Base-by-base conservation (phyloP, 2,113 vertebrate genomes). In the Pseudolaguvia tuberculata region DNA sequence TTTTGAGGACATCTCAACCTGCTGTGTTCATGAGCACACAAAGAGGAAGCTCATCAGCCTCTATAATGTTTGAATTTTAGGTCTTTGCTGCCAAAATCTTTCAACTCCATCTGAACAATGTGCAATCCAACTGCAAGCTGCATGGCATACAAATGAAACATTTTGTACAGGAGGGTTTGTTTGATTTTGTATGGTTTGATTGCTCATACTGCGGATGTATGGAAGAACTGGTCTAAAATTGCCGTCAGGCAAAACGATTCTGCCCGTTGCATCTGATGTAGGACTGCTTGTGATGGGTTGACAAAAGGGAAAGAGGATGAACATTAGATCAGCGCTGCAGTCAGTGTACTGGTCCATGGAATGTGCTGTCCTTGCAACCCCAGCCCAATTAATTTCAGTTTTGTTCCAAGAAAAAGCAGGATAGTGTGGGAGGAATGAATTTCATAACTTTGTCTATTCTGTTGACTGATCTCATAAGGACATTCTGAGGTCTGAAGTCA, bases 351-450 rank as follows among this genome's bases (percentile, higher is more conserved):
- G 39, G 47, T 58, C 58, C 61, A 9, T 59, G 52, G 51, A 47
- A 73, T 74, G 29, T n/a, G 9, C 70, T 20, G 58, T 57, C 42
- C 48, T 68, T 58, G 70, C 75, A 77, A 39, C 35, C 42, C 35
- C 47, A 42, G 61, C 23, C 56, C 75, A 77, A 70, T 80, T 77
- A 77, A 77, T 65, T 47, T 56, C 42, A 65, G 71, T 57, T 73
- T 51, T 70, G 42, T 58, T 61, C 66, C n/a, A n/a, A 65, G 55
- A 65, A 31, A 5, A 50, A 55, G 76, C 51, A 61, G 72, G 39
- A 52, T 70, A 42, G 75, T 31, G 70, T 80, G 52, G 42, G 51
- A 52, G 72, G 47, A 62, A 53, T 73, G 58, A 58, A 70, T 70
- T 72, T 69, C 68, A 31, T 57, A 57, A 73, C 52, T 71, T 77